Base-by-base conservation (phyloP, 2,888 invertebrate species). In the Tachina fera region DNA sequence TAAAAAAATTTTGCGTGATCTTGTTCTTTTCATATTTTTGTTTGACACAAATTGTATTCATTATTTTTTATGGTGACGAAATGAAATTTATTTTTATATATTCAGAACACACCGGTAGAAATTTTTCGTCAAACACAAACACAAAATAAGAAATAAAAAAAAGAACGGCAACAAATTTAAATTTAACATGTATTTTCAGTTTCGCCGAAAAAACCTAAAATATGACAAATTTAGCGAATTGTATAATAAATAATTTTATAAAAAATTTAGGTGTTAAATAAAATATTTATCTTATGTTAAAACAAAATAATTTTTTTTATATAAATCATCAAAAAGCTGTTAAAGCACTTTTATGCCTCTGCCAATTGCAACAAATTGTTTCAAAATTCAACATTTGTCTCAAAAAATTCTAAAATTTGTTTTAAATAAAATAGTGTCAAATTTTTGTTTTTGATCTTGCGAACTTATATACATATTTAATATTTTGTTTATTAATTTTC, bases 71-170 rank as follows among this genome's bases (percentile, higher is more conserved):
- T 47, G 51, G 56, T 80, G 79, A 80, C 84, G 80, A 80, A 80
- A 84, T 75, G 5, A 63, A 60, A 67, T 77, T 70, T 84, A 79
- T 84, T 84, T 84, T 75, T 84, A 56, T 65, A 75, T 58, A 75
- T 63, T 31, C 41, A 79, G 63, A 76, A 83, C 74, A 76, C 63
- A 74, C 78, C 78, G 68, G 78, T 70, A 74, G 10, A 68, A 63
- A 22, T 51, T 80, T 71, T 65, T 47, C 13, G 10, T n/a, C 19
- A 49, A 60, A 63, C 1, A 10, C 16, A 31, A 31, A 31, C 31
- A 31, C 31, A 31, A 31, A 31, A 31, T 31, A 31, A 31, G n/a
- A 45, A 65, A 58, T n/a, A 65, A 58, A 49, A 75, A 19, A 56
- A 16, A 22, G 9, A 49, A 16, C 22, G 4, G 4, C 13, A 53